Percentiles rank a stretch among this genome's conserved stretches.
These are phyloP conservation scores for Nomada fabriciana DNA, from an alignment of 2,888 invertebrate species.

Conservation along the genomic window DNA sequence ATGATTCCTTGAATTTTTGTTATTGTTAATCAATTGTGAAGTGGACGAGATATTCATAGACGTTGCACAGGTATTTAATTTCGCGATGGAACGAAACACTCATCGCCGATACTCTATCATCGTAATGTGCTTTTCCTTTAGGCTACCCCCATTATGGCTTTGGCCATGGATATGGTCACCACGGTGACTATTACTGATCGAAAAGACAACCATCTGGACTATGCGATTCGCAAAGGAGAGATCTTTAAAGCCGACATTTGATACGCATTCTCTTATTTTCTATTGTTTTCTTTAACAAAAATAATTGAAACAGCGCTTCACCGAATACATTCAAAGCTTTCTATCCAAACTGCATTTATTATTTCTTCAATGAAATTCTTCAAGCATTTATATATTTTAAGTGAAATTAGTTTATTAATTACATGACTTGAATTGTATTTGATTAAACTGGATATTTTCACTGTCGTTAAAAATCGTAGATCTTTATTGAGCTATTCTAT, in stretches of 20 bases:
- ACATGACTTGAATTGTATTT: background rate
- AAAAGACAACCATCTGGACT: slow-evolving; percentile 42
- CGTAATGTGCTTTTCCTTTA: slow-evolving; percentile 53
- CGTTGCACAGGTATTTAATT: slow-evolving; percentile 28
- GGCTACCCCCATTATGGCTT: slow-evolving; percentile 74
- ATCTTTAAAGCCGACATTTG: slow-evolving; percentile 21
- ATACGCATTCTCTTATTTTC: slow-evolving; percentile 16
- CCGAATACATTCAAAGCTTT: background rate
- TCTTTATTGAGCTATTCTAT: slow-evolving; percentile 18
- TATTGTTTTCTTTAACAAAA: slow-evolving; percentile 16
- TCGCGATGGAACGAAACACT: slow-evolving; percentile 28
- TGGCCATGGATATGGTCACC: slow-evolving; percentile 74
- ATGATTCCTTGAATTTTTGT: background rate
- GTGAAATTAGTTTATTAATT: background rate
- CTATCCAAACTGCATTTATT: slow-evolving; percentile 18
- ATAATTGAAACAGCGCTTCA: slow-evolving; percentile 7
- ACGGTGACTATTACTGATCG: slow-evolving; percentile 55
- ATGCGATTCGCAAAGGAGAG: slow-evolving; percentile 33
- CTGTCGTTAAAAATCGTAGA: slow-evolving; percentile 20
- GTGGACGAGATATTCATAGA: slow-evolving; percentile 44
- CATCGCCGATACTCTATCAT: slow-evolving; percentile 43
- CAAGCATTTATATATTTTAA: background rate
- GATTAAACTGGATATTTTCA: slow-evolving; percentile 2
- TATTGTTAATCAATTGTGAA: background rate
- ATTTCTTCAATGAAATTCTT: background rate